Conservation (phyloP, 2,113 vertebrate species). For the Tupaia chinensis region DNA sequence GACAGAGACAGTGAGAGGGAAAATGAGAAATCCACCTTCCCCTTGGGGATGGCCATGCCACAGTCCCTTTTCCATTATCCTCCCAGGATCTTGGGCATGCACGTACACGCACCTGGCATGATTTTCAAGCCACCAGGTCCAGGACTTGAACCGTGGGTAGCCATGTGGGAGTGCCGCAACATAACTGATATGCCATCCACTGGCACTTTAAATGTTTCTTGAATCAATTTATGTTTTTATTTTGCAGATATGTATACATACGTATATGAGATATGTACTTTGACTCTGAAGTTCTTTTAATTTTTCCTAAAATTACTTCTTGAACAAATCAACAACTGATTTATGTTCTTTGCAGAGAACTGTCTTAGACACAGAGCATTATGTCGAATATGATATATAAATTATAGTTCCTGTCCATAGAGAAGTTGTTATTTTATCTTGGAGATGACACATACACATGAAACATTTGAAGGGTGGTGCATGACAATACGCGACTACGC, state of each 20-base stretch:
- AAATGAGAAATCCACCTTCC: too few relatives aligned
- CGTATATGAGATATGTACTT: background rate
- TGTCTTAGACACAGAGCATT: background rate
- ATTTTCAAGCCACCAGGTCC: too few relatives aligned
- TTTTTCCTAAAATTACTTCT: slow-evolving; percentile 23
- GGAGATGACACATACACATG: background rate
- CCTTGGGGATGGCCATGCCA: too few relatives aligned
- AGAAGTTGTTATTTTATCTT: background rate
- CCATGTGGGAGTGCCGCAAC: too few relatives aligned
- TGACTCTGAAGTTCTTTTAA: slow-evolving; percentile 6
- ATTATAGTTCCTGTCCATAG: background rate
- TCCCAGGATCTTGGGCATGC: too few relatives aligned
- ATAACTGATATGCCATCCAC: too few relatives aligned
- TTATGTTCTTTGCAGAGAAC: background rate
- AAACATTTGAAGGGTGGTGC: background rate
- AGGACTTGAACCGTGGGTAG: too few relatives aligned
- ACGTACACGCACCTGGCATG: too few relatives aligned
- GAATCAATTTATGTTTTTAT: background rate
- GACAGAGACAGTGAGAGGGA: too few relatives aligned
- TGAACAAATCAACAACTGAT: background rate
- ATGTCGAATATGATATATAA: background rate
- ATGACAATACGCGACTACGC: background rate
- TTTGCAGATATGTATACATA: background rate
- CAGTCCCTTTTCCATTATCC: too few relatives aligned
- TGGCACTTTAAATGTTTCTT: background rate